Evolutionary conservation across 2,113 vertebrate genomes (phyloP).

Genomic region (Malurus alboscapulatus): DNA sequence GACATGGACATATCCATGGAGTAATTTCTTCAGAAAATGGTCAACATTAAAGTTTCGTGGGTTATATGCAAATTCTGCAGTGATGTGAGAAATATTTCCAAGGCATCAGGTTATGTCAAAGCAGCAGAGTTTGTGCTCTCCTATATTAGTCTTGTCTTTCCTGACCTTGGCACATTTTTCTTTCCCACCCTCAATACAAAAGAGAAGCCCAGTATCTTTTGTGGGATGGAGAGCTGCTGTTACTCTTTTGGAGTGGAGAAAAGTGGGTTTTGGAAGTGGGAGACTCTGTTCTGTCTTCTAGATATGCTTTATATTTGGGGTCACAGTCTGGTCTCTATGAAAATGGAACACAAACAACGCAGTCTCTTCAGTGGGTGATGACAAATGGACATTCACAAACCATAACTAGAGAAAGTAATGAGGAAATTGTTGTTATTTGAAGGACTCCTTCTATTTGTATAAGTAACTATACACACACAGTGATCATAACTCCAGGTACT

Average conservation of each 20-base stretch:
- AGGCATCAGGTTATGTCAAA: background rate
- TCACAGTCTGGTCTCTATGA: background rate
- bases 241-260: background rate
- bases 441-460: background rate
- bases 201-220: background rate
- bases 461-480: background rate
- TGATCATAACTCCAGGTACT: background rate
- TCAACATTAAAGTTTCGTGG: background rate
- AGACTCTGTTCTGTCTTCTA: background rate
- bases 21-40: background rate
- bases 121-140: background rate
- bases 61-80: background rate
- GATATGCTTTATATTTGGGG: background rate
- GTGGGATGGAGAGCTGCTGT: rapidly evolving
- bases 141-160: background rate
- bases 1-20: background rate
- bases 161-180: background rate
- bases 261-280: background rate
- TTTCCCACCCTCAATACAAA: background rate
- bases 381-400: background rate
- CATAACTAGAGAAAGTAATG: background rate
- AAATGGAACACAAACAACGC: background rate
- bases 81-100: background rate
- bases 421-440: background rate
- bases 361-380: background rate